These are phyloP conservation scores for Anthonomus grandis DNA, from an alignment of 1,140 invertebrate species.

Conservation along the genomic window DNA sequence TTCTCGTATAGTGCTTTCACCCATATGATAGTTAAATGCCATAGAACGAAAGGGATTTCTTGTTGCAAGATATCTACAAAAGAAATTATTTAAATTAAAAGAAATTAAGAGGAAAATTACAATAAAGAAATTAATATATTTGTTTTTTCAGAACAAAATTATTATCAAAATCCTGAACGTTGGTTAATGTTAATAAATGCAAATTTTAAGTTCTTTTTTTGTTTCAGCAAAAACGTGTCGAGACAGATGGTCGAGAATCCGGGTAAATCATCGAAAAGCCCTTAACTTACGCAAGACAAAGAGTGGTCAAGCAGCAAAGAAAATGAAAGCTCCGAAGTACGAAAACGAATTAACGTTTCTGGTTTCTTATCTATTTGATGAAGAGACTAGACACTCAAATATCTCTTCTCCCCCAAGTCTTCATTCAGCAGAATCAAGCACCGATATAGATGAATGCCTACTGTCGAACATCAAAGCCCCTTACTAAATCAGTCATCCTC, in stretches of 20 bases:
- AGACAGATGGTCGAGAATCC: conserved; percentile 20
- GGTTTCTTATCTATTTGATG: conserved; percentile 23
- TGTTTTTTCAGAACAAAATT: too few species aligned
- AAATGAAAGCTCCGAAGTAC: conserved; percentile 27
- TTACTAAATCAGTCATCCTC: background rate
- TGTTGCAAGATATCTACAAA: conserved; percentile 19
- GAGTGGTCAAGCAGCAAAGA: conserved; percentile 25
- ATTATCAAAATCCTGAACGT: background rate
- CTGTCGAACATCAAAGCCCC: too few species aligned
- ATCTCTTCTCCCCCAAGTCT: background rate
- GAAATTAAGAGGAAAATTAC: too few species aligned
- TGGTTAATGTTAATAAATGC: background rate
- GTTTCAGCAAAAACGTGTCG: conserved; percentile 19
- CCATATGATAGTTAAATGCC: conserved; percentile 20
- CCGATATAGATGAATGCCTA: conserved; percentile 7
- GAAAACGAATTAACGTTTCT: conserved; percentile 29
- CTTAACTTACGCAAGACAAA: conserved; percentile 26
- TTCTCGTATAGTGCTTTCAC: conserved; percentile 16
- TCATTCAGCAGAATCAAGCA: background rate
- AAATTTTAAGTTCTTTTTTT: background rate
- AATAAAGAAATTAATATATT: too few species aligned
- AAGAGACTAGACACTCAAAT: conserved; percentile 20
- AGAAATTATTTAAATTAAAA: conserved; percentile 7
- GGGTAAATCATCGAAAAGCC: background rate
- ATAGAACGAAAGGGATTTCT: conserved; percentile 21